Base-by-base conservation (phyloP, 92 coral and sea anemone genomes). In the Phymanthus crucifer region DNA sequence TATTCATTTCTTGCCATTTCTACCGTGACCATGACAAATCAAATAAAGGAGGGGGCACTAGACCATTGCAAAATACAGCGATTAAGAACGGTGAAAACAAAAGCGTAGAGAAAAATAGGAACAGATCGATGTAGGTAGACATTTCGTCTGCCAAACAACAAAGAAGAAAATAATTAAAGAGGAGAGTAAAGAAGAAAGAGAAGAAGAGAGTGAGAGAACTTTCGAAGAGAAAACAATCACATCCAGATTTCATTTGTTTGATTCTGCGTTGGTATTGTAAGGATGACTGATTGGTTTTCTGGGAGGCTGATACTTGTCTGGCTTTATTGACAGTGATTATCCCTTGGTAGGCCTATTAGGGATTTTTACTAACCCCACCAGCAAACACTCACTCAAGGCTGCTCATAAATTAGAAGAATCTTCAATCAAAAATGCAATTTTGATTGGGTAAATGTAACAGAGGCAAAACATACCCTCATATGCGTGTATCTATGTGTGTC, bases 281-380 rank as follows among this genome's bases (percentile, higher is more conserved):
- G 6, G 35, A n/a, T 24, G 21, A 61, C 32, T 61, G 68, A 61
- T 61, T 61, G 68, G 68, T 61, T 61, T 61, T 61, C 29, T 24
- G 14, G 68, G 34, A 27, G 68, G 68, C 32, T 61, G 68, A 34
- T 24, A 61, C 68, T 6, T 61, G 68, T 61, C 68, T 61, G 68
- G 32, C 3, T 27, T n/a, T 61, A 27, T 24, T 61, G 68, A 61
- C 68, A 61, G 33, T 61, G 33, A 61, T 61, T 61, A 61, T 61
- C 68, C 19, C 68, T 27, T 26, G 9, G 17, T 61, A 61, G 36
- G 68, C 18, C 68, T 61, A 61, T 61, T 61, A 61, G 32, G 19
- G 68, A 21, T 61, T 61, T 23, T 61, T 61, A 11, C 68, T 61
- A 61, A 61, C 68, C 68, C 68, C 9, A 0, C 16, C 68, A 61